Evolutionary conservation across 2,797 vertebrate genomes (phyloP).

Genomic region (Sarcoramphus papa): DNA sequence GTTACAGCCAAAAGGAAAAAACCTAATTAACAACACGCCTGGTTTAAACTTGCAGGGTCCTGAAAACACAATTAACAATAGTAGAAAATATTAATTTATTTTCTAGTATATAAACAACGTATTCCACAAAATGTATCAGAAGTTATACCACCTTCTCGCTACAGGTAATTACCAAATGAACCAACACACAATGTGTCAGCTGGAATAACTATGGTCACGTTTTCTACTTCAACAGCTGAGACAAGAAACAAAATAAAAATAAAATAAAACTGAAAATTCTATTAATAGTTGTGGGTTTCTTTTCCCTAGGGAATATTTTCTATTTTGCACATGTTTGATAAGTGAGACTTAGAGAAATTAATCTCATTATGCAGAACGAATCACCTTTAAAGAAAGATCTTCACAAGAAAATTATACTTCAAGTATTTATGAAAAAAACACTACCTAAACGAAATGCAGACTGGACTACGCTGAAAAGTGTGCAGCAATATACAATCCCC

Average conservation of each 20-base stretch:
- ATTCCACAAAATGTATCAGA: neutral
- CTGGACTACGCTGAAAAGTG: neutral
- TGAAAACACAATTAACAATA: neutral
- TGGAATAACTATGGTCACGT: neutral
- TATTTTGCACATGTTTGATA: neutral
- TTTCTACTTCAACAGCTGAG: neutral
- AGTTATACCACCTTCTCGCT: neutral
- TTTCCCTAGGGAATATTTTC: neutral
- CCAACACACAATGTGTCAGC: fast-evolving
- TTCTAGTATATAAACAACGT: neutral
- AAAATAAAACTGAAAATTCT: neutral
- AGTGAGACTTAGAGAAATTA: neutral
- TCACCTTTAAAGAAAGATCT: neutral
- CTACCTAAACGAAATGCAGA: neutral
- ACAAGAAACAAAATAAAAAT: neutral
- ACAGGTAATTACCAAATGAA: neutral
- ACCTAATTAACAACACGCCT: neutral
- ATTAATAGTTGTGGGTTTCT: neutral
- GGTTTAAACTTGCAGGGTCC: neutral
- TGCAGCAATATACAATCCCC: neutral
- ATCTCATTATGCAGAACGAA: neutral
- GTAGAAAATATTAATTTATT: neutral
- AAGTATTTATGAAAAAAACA: neutral
- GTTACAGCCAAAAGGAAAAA: neutral
- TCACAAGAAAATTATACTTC: neutral